phyloP scores from a whole-genome alignment of 2,113 vertebrate genomes.

The Miniopterus natalensis region DNA sequence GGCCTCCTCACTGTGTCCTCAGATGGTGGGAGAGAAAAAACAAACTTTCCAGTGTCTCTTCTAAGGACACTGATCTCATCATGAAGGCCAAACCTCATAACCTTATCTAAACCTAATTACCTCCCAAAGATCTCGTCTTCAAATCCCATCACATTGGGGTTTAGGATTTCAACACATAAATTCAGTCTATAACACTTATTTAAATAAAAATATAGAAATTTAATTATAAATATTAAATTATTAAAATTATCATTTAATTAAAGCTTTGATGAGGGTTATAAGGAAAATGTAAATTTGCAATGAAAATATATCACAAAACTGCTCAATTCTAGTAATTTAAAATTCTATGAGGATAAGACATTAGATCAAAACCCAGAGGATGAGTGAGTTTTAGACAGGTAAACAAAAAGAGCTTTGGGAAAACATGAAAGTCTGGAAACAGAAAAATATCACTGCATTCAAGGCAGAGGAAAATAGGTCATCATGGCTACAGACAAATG shows the following conservation, averaged over 20 bases:
- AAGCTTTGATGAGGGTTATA: background rate
- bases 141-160: background rate
- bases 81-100: background rate
- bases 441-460: background rate
- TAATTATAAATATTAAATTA: constrained; percentile 2
- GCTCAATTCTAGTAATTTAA: background rate
- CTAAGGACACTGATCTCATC: background rate
- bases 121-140: background rate
- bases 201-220: constrained; percentile 16
- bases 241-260: constrained; percentile 26
- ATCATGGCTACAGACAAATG: background rate
- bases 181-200: background rate
- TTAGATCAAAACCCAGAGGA: constrained; percentile 5
- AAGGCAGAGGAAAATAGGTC: background rate
- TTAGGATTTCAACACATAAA: background rate
- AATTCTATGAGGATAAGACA: background rate
- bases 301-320: background rate
- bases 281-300: background rate
- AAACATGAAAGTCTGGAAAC: background rate
- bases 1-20: background rate
- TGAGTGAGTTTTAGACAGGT: background rate
- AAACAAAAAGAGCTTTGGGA: background rate
- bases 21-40: background rate
- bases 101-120: constrained; percentile 3
- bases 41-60: background rate